A percentile compares a stretch with the other conserved stretches of the same genome.
Conservation (phyloP, 2,888 invertebrate genomes). For the Lymantria dispar region DNA sequence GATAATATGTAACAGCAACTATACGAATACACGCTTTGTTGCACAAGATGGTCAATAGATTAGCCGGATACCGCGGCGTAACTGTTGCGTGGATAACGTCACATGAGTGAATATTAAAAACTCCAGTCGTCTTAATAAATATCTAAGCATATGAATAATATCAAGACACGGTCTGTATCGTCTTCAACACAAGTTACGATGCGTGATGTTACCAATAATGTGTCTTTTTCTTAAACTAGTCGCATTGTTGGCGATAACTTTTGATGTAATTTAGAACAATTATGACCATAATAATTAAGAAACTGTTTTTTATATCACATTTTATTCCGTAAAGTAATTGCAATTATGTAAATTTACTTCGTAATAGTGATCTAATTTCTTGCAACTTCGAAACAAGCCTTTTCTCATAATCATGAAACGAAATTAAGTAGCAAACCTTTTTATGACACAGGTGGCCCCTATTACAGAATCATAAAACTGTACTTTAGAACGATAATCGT, state of each 20-base stretch:
- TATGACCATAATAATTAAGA: constrained; percentile 9
- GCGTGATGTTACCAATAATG: constrained; percentile 20
- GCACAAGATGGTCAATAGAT: constrained; percentile 6
- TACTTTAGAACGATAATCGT: constrained; percentile 14
- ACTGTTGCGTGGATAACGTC: constrained; percentile 14
- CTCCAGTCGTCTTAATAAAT: background rate
- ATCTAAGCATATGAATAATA: background rate
- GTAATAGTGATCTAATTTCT: constrained; percentile 28
- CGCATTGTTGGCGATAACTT: constrained; percentile 10
- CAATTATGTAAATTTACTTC: constrained; percentile 18
- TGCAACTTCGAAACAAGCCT: constrained; percentile 7
- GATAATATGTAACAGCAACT: background rate
- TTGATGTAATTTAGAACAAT: constrained; percentile 16
- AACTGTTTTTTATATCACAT: constrained; percentile 16
- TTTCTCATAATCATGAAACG: constrained; percentile 32
- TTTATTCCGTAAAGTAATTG: constrained; percentile 8
- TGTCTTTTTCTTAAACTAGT: background rate
- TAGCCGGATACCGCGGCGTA: constrained; percentile 4
- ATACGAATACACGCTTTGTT: constrained; percentile 3
- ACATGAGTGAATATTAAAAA: constrained; percentile 9
- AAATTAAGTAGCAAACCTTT: constrained; percentile 7
- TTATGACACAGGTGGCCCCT: constrained; percentile 6
- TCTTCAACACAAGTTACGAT: constrained; percentile 3
- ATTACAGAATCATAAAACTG: constrained; percentile 1
- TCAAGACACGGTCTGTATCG: background rate